Percentiles rank a stretch among this genome's conserved stretches.
Evolutionary conservation across 1,140 invertebrate genomes (phyloP).

Genomic region (Hetaerina americana): DNA sequence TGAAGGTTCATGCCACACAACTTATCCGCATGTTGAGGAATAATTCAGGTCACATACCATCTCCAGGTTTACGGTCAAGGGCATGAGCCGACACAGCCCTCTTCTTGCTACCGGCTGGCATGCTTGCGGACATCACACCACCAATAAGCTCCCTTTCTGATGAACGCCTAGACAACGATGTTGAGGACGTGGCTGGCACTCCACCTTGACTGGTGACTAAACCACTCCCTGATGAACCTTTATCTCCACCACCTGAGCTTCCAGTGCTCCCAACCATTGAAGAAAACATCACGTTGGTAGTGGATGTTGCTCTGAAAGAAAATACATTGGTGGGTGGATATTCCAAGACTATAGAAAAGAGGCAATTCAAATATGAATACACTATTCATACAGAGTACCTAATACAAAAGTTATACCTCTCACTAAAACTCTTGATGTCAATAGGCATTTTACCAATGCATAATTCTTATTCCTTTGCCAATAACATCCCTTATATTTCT

Average conservation of each 20-base stretch:
- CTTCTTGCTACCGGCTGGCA: slow-evolving; percentile 48
- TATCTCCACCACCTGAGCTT: not conserved
- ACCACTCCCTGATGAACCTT: not conserved
- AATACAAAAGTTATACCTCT: too few species aligned
- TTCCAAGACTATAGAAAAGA: too few species aligned
- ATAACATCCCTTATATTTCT: too few species aligned
- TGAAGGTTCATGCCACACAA: not conserved
- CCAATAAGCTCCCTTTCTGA: slow-evolving; percentile 66
- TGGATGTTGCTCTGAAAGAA: slow-evolving; percentile 60
- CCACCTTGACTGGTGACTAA: not conserved
- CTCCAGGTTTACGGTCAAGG: slow-evolving; percentile 49
- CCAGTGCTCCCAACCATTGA: not conserved
- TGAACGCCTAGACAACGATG: slow-evolving; percentile 56
- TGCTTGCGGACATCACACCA: slow-evolving; percentile 25
- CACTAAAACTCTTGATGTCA: too few species aligned
- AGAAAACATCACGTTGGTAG: slow-evolving; percentile 61
- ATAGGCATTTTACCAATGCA: too few species aligned
- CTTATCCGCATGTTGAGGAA: not conserved
- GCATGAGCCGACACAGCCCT: slow-evolving; percentile 59
- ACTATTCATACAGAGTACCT: too few species aligned
- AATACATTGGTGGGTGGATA: too few species aligned
- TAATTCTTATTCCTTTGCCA: too few species aligned
- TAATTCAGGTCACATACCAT: slow-evolving; percentile 33
- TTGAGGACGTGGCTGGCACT: slow-evolving; percentile 28
- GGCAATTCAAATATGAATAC: too few species aligned